Conservation (phyloP, 2,797 vertebrate genomes). For the Sternotherus odoratus region DNA sequence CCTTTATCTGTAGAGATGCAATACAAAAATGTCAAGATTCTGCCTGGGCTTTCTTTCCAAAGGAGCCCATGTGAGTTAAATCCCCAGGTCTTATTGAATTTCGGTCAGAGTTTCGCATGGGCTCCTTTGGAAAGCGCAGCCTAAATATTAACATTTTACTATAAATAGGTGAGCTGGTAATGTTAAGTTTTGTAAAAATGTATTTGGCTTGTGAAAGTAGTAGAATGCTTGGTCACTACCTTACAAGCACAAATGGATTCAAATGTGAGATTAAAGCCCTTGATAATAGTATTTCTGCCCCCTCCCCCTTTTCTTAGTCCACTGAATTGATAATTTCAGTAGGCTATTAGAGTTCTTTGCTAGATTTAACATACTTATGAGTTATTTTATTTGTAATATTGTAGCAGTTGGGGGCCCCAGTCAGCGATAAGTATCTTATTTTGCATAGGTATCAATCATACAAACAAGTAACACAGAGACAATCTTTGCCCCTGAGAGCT, state of each 20-base stretch:
- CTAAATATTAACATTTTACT: background rate
- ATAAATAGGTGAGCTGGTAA: background rate
- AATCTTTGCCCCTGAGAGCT: background rate
- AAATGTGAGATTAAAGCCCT: background rate
- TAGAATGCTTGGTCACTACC: background rate
- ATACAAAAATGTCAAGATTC: background rate
- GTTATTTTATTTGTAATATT: background rate
- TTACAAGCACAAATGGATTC: background rate
- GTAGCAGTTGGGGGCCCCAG: no score
- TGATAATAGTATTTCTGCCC: background rate
- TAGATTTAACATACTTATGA: background rate
- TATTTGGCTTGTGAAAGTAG: background rate
- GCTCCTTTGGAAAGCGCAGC: background rate
- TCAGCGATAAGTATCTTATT: background rate
- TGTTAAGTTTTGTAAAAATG: background rate
- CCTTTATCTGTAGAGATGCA: background rate
- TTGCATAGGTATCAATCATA: no score
- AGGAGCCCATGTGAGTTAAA: background rate
- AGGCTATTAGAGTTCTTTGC: background rate
- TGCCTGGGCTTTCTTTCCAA: background rate
- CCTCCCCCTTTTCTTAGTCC: background rate
- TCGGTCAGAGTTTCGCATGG: background rate
- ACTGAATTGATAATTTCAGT: background rate
- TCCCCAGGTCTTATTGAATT: background rate
- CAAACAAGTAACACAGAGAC: background rate